Evolutionary conservation across 2,888 invertebrate species (phyloP), one percentile per base, ranked within the genome.

Genomic region (Coremacera marginata): DNA sequence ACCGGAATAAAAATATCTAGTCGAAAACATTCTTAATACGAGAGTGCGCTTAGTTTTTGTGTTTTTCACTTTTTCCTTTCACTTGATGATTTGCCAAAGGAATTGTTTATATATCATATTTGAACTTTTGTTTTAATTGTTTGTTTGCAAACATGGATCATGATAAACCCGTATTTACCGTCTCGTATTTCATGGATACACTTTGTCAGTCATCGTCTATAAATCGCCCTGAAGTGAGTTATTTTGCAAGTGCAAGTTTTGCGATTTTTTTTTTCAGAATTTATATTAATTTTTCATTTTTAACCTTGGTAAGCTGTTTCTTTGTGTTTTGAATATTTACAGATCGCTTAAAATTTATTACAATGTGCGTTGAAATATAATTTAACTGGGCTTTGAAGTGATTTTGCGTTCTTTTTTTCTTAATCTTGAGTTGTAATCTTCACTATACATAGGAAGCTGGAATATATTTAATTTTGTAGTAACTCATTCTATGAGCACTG

Each of bases 181-280:
- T 87, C 79, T 87, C 88, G 2, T 81, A 86, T 76, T 86, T 82
- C 78, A 76, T 87, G 83, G 87, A 86, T 79, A 80, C 81, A 37
- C 81, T 82, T 73, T 77, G 81, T 62, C 80, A 81, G 60, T 70
- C 81, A 51, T 52, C 80, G n/a, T 71, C 79, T 22, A 73, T 78
- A 44, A 73, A 49, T 51, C 65, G 67, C 14, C 2, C 9, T 49
- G 31, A 44, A 60, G 77, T 77, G 68, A 77, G 77, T 77, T 67
- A 5, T n/a, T 25, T 34, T 37, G 27, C n/a, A 55, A 49, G 68
- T 68, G 67, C 37, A 9, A 31, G 44, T 37, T 22, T 37, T 34
- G 25, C 62, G 52, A 5, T n/a, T 4, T 25, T 70, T 51, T 67
- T 16, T 16, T 11, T 14, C 44, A 44, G 0, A 44, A 44, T 51